These are phyloP conservation scores for Frankliniella fusca DNA, from an alignment of 2,888 invertebrate genomes.

Conservation along the genomic window DNA sequence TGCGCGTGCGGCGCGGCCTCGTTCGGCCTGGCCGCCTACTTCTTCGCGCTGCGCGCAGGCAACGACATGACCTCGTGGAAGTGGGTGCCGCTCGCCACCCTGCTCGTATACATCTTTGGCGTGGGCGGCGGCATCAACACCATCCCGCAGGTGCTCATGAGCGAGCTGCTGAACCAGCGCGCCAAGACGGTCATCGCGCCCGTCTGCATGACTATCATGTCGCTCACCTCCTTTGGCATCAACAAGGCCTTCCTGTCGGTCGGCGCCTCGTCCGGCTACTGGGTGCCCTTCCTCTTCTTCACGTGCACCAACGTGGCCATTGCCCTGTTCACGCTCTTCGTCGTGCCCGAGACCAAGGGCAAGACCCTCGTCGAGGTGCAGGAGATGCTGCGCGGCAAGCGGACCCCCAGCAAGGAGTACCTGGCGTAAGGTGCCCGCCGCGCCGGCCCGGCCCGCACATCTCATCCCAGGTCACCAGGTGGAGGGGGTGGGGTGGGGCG, in stretches of 20 bases:
- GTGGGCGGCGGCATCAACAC: slow-evolving; percentile 15
- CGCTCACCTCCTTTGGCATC: slow-evolving; percentile 17
- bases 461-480: no score
- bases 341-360: slow-evolving; percentile 40
- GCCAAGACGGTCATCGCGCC: slow-evolving; percentile 2
- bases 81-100: not conserved
- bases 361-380: slow-evolving; percentile 39
- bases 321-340: slow-evolving; percentile 36
- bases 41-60: not conserved
- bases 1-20: not conserved
- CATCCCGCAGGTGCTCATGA: slow-evolving; percentile 15
- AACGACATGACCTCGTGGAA: not conserved
- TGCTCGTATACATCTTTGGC: not conserved
- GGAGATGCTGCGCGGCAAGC: slow-evolving; percentile 14
- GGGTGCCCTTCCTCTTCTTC: slow-evolving; percentile 36
- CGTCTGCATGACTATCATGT: slow-evolving; percentile 8
- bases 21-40: not conserved
- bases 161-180: slow-evolving; percentile 11
- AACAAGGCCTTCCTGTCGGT: slow-evolving; percentile 32
- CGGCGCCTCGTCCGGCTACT: slow-evolving; percentile 36
- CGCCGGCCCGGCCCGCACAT: no score
- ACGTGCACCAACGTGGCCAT: slow-evolving; percentile 34
- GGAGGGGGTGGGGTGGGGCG: no score
- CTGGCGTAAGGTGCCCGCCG: no score
- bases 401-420: not conserved